Base-by-base conservation (phyloP, 2,797 vertebrate genomes). In the Chiloscyllium punctatum region DNA sequence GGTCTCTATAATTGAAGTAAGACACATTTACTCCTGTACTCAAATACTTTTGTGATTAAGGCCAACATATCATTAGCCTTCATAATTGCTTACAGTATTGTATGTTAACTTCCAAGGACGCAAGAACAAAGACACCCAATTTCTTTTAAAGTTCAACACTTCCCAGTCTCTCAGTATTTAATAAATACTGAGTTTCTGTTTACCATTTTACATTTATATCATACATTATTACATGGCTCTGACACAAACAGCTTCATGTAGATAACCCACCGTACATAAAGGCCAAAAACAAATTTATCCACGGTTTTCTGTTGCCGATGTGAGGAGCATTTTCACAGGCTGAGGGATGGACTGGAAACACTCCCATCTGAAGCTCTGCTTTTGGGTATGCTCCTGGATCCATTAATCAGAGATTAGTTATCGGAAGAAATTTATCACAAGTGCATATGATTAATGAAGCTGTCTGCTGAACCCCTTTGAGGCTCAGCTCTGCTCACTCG, bases 391-490 rank as follows among this genome's bases (percentile, higher is more conserved):
- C 48, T 91, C 88, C 88, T 66, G 88, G 42, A 69, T 62, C 90
- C 90, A 69, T 68, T 69, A 92, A 69, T 92, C 66, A 68, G 62
- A 92, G 90, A 92, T 92, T 92, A 69, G n/a, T 69, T 92, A 42
- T 92, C 6, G n/a, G 90, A 92, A 92, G 90, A 69, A 66, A 92
- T 92, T 92, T 92, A 92, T 92, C 90, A 92, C 90, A 69, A 69
- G n/a, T 69, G 62, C n/a, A 21, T 92, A 62, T 92, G 90, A 92
- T 92, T 92, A 92, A 92, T 92, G 62, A 69, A 92, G 62, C 90
- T 92, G 90, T 92, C 90, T 25, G n/a, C 90, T 18, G 11, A 23
- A 37, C 21, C 90, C 90, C 90, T 42, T 66, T 13, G 90, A 92
- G 90, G 21, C 33, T 69, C 69, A 23, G n/a, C 16, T 9, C 90